Evolutionary conservation across 2,113 vertebrate genomes (phyloP).

Genomic region (Eira barbara): DNA sequence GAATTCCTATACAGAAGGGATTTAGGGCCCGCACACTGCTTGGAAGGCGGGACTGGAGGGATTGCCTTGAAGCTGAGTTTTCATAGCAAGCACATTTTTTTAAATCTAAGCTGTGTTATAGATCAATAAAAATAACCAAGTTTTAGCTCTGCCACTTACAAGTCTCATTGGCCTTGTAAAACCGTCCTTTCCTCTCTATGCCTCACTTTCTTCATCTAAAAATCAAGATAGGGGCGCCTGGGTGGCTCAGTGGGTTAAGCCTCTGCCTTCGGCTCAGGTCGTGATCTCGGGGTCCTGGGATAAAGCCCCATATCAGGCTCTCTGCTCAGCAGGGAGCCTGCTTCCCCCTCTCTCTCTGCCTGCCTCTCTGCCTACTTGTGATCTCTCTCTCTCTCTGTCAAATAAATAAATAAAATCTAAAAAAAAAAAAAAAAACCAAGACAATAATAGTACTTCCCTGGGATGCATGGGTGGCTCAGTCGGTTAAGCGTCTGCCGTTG

Average conservation of each 20-base stretch:
- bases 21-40: not conserved
- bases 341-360: no score
- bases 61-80: not conserved
- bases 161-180: not conserved
- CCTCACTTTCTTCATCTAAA: constrained; percentile 2
- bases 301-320: no score
- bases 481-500: no score
- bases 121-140: constrained; percentile 10
- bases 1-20: not conserved
- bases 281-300: no score
- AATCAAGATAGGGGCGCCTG: not conserved
- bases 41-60: not conserved
- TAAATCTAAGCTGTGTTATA: not conserved
- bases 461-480: not conserved
- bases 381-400: no score
- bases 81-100: not conserved
- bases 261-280: no score
- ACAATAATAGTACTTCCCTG: not conserved
- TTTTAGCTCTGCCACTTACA: constrained; percentile 25
- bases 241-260: no score
- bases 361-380: no score
- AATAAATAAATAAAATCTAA: no score
- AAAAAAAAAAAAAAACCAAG: not conserved
- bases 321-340: no score
- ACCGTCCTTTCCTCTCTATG: not conserved